Base-by-base conservation (phyloP, 2,113 vertebrate species). In the Vulpes lagopus region DNA sequence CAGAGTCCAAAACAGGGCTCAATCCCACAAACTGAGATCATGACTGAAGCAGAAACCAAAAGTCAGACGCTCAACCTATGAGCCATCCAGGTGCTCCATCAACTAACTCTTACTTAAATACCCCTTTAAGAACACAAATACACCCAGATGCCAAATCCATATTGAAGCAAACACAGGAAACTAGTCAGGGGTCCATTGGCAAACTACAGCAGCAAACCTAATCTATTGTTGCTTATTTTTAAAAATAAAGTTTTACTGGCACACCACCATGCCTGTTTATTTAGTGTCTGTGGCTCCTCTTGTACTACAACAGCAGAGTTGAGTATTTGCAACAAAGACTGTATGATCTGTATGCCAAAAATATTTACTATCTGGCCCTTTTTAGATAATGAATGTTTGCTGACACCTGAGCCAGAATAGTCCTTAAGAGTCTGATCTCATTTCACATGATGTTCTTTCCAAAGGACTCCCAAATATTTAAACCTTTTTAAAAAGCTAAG, bases 401-500 rank as follows among this genome's bases (percentile, higher is more conserved):
- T 80, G 62, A 74, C 23, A 65, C 53, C 23, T 94, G 49, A 82
- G 30, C 76, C 95, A 90, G 32, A 69, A 65, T 93, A 82, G 64
- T 92, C 62, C 73, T 92, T 80, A 86, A 73, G 53, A 73, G 11
- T 53, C 14, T 92, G 17, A 94, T 92, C 35, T 60, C 59, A 73
- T 88, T 95, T 93, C 65, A 91, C 11, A n/a, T 51, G 73, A 76
- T 59, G 27, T 57, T 49, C 82, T 96, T 94, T 88, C 22, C n/a
- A 25, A 15, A 90, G 22, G 74, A 74, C n/a, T 84, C 55, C 9
- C 17, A 78, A 79, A 96, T 69, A 64, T n/a, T 35, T 85, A 22
- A 76, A 27, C 9, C 20, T 35, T 51, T 38, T 86, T 79, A 3
- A n/a, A 82, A 82, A 86, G 35, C 15, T 84, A 92, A 81, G 11